Evolutionary conservation across 2,888 invertebrate species (phyloP).

Genomic region (Drosophila emarginata): DNA sequence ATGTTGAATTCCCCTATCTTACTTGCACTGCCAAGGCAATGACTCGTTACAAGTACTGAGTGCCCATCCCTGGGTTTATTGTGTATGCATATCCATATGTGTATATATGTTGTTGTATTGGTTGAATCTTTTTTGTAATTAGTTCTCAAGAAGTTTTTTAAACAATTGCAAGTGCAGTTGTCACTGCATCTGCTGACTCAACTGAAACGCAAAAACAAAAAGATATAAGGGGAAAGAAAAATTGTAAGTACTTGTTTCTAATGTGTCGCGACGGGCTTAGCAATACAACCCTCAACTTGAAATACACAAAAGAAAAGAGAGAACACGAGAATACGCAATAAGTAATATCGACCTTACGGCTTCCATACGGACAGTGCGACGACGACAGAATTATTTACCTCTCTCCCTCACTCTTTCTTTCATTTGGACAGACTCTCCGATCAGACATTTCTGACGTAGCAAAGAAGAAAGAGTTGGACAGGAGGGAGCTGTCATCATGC

Average conservation of each 20-base stretch:
- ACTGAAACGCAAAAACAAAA: background rate
- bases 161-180: conserved; percentile 1
- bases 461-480: background rate
- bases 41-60: background rate
- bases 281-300: background rate
- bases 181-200: background rate
- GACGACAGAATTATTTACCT: background rate
- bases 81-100: background rate
- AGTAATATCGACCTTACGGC: conserved; percentile 60
- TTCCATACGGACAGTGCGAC: background rate
- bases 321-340: conserved; percentile 62
- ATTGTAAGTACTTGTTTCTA: background rate
- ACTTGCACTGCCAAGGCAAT: background rate
- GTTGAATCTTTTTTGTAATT: background rate
- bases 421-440: background rate
- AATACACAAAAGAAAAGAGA: background rate
- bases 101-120: background rate
- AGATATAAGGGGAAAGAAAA: background rate
- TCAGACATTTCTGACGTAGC: background rate
- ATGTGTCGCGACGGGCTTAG: background rate
- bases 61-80: background rate
- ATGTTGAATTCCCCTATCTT: background rate
- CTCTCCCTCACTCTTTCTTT: background rate
- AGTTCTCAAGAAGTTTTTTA: background rate
- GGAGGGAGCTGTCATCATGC: conserved; percentile 58